Conservation (phyloP, 1,140 invertebrate species). For the Zaprionus ornatus region DNA sequence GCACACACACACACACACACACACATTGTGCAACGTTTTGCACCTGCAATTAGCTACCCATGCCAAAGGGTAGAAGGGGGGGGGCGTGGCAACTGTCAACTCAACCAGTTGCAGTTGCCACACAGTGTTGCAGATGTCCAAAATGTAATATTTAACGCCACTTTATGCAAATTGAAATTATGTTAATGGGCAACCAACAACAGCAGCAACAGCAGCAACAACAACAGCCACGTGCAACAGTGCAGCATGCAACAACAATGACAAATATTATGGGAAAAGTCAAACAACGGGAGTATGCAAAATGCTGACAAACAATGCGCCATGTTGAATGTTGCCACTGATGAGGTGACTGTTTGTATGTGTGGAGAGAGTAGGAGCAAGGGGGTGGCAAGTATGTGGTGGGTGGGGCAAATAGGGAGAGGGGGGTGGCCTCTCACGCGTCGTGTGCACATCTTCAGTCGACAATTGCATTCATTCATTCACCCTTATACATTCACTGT, state of each 20-base stretch:
- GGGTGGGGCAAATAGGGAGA: background rate
- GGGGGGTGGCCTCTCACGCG: background rate
- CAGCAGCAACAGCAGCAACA: constrained; percentile 39
- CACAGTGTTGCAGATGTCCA: constrained; percentile 47
- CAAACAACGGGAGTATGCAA: constrained; percentile 33
- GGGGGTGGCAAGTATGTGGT: background rate
- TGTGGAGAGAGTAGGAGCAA: no score
- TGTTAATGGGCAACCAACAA: constrained; percentile 68
- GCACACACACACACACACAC: constrained; percentile 6
- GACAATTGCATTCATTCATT: constrained; percentile 40
- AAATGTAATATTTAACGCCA: constrained; percentile 80
- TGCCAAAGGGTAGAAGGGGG: background rate
- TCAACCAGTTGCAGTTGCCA: constrained; percentile 36
- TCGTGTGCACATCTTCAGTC: constrained; percentile 31
- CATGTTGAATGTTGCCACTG: constrained; percentile 39
- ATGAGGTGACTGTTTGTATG: background rate
- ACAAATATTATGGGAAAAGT: constrained; percentile 44
- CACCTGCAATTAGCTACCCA: constrained; percentile 70
- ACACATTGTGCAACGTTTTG: constrained; percentile 66
- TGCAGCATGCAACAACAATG: constrained; percentile 8
- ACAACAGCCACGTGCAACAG: constrained; percentile 14
- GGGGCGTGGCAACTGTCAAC: constrained; percentile 29
- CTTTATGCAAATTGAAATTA: constrained; percentile 82
- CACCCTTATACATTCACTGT: background rate
- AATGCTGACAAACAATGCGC: constrained; percentile 38